phyloP scores from a whole-genome alignment of 2,113 vertebrate species.

The Gymnorhina tibicen region DNA sequence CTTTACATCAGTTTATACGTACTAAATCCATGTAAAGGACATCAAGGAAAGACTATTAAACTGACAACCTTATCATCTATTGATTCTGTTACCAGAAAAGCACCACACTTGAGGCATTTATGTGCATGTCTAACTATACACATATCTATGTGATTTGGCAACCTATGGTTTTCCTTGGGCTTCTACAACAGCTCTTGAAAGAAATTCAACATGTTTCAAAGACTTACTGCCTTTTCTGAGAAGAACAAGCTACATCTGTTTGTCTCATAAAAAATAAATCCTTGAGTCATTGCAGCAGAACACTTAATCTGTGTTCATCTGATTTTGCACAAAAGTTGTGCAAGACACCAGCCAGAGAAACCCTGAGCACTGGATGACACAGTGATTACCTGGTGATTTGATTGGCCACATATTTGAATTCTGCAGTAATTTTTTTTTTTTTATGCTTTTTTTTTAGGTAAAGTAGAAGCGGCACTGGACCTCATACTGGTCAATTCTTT shows the following conservation, averaged over 20 bases:
- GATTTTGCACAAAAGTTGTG: neutral
- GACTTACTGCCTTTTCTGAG: neutral
- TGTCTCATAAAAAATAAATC: neutral
- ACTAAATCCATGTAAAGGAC: neutral
- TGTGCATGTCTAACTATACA: neutral
- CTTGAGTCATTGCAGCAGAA: neutral
- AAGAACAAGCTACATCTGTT: neutral
- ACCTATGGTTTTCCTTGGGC: neutral
- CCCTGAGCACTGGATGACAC: neutral
- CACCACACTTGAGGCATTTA: neutral
- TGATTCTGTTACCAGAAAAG: neutral
- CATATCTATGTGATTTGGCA: neutral
- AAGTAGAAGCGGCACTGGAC: constrained; percentile 76
- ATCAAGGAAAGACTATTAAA: neutral
- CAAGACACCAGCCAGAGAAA: neutral
- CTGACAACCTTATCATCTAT: neutral
- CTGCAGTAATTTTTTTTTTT: neutral
- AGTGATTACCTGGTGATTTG: neutral
- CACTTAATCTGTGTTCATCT: neutral
- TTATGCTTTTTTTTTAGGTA: constrained; percentile 63
- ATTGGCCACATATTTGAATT: neutral
- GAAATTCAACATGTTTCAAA: neutral
- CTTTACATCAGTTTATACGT: neutral
- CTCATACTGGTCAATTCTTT: constrained; percentile 85
- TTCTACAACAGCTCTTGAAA: neutral